phyloP scores from a whole-genome alignment of 2,113 vertebrate species.

The Astur gentilis region DNA sequence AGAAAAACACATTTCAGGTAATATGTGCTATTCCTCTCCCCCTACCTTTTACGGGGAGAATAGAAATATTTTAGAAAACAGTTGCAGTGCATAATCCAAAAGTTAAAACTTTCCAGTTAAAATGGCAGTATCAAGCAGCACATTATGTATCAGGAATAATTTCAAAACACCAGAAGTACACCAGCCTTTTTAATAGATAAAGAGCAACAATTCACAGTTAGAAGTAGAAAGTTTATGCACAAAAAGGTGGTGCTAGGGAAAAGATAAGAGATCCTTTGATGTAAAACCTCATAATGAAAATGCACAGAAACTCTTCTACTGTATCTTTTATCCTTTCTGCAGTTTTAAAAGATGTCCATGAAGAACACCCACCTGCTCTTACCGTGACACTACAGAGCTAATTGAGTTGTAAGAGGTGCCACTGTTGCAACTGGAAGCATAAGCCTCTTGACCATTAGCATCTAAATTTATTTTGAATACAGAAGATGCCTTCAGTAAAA shows the following conservation, averaged over 20 bases:
- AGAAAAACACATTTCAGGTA: slow-evolving; percentile 48
- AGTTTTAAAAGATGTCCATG: slow-evolving; percentile 3
- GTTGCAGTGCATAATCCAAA: slow-evolving; percentile 30
- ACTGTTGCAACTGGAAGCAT: slow-evolving; percentile 89
- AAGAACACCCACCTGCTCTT: slow-evolving; percentile 54
- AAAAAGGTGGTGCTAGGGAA: slow-evolving; percentile 14
- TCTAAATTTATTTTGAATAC: slow-evolving; percentile 91
- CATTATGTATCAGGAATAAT: slow-evolving; percentile 34
- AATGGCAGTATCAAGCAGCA: slow-evolving; percentile 70
- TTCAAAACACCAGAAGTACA: slow-evolving; percentile 34
- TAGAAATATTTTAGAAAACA: slow-evolving; percentile 33
- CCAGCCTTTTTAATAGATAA: slow-evolving; percentile 53
- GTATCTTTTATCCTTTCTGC: neutral
- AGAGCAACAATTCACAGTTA: slow-evolving; percentile 52
- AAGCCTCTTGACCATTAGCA: slow-evolving; percentile 78
- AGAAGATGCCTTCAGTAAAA: slow-evolving; percentile 88
- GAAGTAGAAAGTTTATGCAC: slow-evolving; percentile 46
- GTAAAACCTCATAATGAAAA: slow-evolving; percentile 2
- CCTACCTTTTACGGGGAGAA: slow-evolving; percentile 10
- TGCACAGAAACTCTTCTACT: neutral
- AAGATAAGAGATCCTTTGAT: slow-evolving; percentile 1
- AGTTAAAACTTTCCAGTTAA: slow-evolving; percentile 56
- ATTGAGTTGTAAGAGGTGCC: slow-evolving; percentile 96
- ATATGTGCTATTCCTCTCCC: slow-evolving; percentile 28
- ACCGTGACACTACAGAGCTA: slow-evolving; percentile 95